Base-by-base conservation (phyloP, 1,140 invertebrate species). In the Drosophila parvula region DNA sequence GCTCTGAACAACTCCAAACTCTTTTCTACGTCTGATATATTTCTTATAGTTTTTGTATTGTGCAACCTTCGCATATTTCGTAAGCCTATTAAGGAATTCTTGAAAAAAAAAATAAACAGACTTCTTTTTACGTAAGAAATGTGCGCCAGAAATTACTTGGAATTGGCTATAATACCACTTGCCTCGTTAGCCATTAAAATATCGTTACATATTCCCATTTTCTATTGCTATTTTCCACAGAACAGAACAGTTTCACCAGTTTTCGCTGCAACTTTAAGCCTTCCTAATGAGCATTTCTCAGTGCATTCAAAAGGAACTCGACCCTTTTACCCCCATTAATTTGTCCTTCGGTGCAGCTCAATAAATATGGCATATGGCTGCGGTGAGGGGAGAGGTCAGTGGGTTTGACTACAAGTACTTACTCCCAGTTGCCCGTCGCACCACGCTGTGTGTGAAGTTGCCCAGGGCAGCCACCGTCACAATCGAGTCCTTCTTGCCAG, bases 401-500 rank as follows among this genome's bases (percentile, higher is more conserved):
- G 27, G 11, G 18, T 38, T 38, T 48, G 12, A 32, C 11, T 12
- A 5, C 51, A 10, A 62, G 18, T 84, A 92, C 91, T 92, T 77
- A 92, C 91, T 92, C 50, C 91, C 83, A 30, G 91, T 92, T 56
- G 91, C 89, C 48, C 91, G 83, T 34, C 91, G 80, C n/a, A 92
- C 91, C 27, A 92, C 91, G 57, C 89, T 91, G 73, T 92, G 91
- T 12, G 91, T 91, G 18, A 92, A 90, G 74, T 90, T 91, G 50
- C 90, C 89, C 32, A 92, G 51, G 32, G 85, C 91, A 22, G 91
- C 89, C 36, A 92, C 91, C 18, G 91, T 92, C n/a, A 92, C 91
- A 79, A 92, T 92, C 55, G 91, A 92, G 71, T 92, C 91, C 81
- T 92, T 92, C 61, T 92, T 92, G 56, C 90, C 90, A 43, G 84